phyloP scores from a whole-genome alignment of 2,888 invertebrate species.

The Blastobasis lacticolella region DNA sequence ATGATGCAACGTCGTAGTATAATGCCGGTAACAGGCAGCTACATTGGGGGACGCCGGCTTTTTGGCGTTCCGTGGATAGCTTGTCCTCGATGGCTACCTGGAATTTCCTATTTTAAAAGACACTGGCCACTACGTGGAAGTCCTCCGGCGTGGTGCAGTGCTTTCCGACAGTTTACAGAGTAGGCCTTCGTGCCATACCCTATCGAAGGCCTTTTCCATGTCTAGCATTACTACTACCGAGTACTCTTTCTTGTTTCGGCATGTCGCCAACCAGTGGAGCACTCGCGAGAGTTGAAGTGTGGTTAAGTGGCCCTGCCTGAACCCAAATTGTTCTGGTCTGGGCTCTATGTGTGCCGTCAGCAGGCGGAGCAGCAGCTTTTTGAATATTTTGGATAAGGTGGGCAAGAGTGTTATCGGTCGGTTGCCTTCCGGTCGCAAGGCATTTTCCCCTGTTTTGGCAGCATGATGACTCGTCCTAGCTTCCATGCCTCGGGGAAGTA shows the following conservation, averaged over 20 bases:
- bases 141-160: slow-evolving; percentile 5
- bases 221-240: slow-evolving; percentile 11
- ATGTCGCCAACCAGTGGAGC: slow-evolving; percentile 11
- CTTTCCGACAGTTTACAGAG: slow-evolving; percentile 17
- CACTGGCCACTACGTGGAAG: slow-evolving; percentile 11
- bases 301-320: slow-evolving; percentile 16
- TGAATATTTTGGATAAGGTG: neutral
- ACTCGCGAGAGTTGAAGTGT: slow-evolving; percentile 22
- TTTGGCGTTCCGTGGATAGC: neutral
- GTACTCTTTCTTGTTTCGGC: slow-evolving; percentile 1
- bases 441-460: slow-evolving; percentile 6
- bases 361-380: neutral
- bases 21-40: slow-evolving; percentile 13
- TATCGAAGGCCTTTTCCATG: slow-evolving; percentile 26
- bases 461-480: slow-evolving; percentile 4
- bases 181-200: slow-evolving; percentile 27
- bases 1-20: too few relatives aligned
- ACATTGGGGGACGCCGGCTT: slow-evolving; percentile 17
- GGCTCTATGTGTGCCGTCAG: slow-evolving; percentile 1
- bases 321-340: slow-evolving; percentile 15
- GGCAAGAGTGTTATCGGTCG: neutral
- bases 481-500: slow-evolving; percentile 1
- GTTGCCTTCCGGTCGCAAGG: neutral
- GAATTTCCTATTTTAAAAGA: slow-evolving; percentile 13
- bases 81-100: slow-evolving; percentile 12